A percentile compares a stretch with the other conserved stretches of the same genome.
Conservation (phyloP, 2,888 invertebrate species). For the Eupithecia exiguata region DNA sequence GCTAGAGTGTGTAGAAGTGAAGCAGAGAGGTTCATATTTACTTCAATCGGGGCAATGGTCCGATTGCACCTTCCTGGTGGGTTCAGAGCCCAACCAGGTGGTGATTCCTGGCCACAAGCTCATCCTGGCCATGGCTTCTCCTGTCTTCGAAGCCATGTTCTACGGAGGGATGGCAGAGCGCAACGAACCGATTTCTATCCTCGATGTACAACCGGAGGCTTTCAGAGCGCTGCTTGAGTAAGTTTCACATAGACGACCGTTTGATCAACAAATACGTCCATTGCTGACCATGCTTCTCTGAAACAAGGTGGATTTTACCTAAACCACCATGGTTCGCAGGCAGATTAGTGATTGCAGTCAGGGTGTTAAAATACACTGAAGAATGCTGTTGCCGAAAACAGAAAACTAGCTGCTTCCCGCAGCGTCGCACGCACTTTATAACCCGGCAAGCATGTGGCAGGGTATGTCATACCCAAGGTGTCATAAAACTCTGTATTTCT, state of each 20-base stretch:
- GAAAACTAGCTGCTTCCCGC: no score
- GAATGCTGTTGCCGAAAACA: background rate
- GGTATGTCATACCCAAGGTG: no score
- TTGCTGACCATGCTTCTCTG: background rate
- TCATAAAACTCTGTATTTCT: no score
- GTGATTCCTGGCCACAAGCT: conserved; percentile 90
- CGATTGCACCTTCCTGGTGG: conserved; percentile 92
- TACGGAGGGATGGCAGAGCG: conserved; percentile 92
- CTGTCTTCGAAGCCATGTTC: conserved; percentile 95
- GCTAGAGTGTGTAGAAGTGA: conserved; percentile 87
- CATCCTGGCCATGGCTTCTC: conserved; percentile 93
- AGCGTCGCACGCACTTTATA: no score
- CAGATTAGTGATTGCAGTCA: background rate
- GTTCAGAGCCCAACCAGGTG: conserved; percentile 89
- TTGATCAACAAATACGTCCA: background rate
- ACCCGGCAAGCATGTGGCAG: no score
- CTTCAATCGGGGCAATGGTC: conserved; percentile 92
- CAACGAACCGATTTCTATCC: conserved; percentile 89
- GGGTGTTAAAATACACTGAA: background rate
- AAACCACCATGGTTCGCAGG: background rate
- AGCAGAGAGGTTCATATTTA: conserved; percentile 89
- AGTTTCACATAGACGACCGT: conserved; percentile 49
- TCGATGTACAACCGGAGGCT: conserved; percentile 93
- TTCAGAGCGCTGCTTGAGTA: conserved; percentile 91
- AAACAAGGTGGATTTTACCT: background rate